Evolutionary conservation across 2,888 invertebrate genomes (phyloP), one percentile per base, ranked within the genome.

Genomic region (Polymixis flavicincta): DNA sequence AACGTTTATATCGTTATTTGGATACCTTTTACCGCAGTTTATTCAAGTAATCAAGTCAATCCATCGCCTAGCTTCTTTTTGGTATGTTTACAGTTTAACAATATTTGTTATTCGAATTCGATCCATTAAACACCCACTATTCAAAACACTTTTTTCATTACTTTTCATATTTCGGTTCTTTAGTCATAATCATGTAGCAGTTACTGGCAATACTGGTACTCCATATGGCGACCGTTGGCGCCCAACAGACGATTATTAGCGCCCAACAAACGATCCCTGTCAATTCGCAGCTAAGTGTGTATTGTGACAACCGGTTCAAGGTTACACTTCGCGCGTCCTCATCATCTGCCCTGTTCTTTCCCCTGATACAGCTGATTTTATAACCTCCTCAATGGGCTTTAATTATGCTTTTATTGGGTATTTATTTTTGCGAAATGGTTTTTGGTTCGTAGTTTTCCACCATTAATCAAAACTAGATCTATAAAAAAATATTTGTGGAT

Each of bases 281-380:
- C 63, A 60, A 48, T 42, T 60, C 55, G 17, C 14, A 22, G 45
- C 50, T 50, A 54, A 48, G 32, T 65, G 63, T 63, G 54, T 74
- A 70, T 57, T 59, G 61, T 64, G 54, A 55, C 22, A 50, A 25
- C 42, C 19, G 65, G 87, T 83, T 81, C 81, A 86, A 77, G 85
- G 85, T 68, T 80, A 57, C 72, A 61, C 73, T 55, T 55, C 69
- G 64, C 57, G 72, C 74, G 65, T 37, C 63, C 75, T 74, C 71
- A 72, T 76, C 61, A 80, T 57, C 54, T 54, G 52, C 9, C 14
- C 14, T 25, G 14, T 55, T 79, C 37, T 55, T 28, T 61, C n/a
- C n/a, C 13, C 22, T 61, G 22, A 28, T 60, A 70, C 37, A 37
- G 13, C 48, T 55, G 22, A 55, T 79, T 32, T 63, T n/a, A 57